phyloP scores from a whole-genome alignment of 2,113 vertebrate genomes.

The Excalfactoria chinensis region DNA sequence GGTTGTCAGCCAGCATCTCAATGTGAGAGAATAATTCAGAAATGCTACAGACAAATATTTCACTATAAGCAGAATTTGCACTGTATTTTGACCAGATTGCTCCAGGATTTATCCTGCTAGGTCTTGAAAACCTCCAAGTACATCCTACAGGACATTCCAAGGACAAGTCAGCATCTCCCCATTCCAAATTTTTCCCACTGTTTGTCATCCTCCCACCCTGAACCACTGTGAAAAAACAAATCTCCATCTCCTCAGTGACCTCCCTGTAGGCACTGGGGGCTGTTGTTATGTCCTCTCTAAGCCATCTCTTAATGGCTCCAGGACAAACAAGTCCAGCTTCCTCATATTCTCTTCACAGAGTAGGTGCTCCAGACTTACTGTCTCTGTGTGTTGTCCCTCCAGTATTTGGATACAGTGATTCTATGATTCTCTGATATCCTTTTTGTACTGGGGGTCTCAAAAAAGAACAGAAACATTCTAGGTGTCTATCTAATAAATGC shows the following conservation, averaged over 20 bases:
- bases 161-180: not conserved
- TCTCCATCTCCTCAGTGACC: not conserved
- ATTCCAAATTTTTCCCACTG: not conserved
- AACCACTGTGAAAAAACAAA: not conserved
- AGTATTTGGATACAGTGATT: not conserved
- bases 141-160: not conserved
- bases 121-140: not conserved
- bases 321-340: not conserved
- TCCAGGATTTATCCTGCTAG: not conserved
- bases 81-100: not conserved
- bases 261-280: not conserved
- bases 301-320: not conserved
- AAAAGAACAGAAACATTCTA: not conserved
- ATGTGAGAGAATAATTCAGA: not conserved
- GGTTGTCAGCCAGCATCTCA: not conserved
- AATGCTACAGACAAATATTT: not conserved
- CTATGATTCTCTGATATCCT: not conserved
- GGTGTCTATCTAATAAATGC: not conserved
- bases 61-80: not conserved
- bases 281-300: not conserved
- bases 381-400: fast-evolving
- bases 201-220: fast-evolving
- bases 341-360: not conserved
- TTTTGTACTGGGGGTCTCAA: not conserved
- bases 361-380: not conserved